phyloP scores from a whole-genome alignment of 2,113 vertebrate genomes.

The Lethenteron camtschaticum region DNA sequence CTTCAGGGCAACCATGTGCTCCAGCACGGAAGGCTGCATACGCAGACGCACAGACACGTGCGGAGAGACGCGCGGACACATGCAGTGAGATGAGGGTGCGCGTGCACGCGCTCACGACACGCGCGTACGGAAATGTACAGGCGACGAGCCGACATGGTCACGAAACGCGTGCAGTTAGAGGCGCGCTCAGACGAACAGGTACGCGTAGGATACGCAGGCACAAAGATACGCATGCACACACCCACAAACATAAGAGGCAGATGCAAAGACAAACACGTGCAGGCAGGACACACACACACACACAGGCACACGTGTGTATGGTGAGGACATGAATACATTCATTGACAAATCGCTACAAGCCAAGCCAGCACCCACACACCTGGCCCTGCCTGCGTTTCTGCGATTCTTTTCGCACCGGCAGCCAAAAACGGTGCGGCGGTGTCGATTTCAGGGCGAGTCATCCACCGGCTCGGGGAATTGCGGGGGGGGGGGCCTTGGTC shows the following conservation, averaged over 20 bases:
- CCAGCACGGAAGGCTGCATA: neutral
- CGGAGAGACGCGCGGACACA: neutral
- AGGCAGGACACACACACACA: neutral
- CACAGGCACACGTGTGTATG: neutral
- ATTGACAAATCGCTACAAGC: neutral
- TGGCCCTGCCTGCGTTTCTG: neutral
- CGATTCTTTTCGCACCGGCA: conserved; percentile 8
- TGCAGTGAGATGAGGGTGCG: too few relatives aligned
- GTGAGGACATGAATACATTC: too few relatives aligned
- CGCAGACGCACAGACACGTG: neutral
- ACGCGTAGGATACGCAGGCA: neutral
- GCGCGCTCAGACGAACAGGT: neutral
- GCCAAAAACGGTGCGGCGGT: conserved; percentile 7
- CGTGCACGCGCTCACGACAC: too few relatives aligned
- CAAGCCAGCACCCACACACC: neutral
- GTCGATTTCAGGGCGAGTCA: neutral
- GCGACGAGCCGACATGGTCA: too few relatives aligned
- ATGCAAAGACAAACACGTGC: neutral
- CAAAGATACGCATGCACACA: neutral
- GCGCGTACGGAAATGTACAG: too few relatives aligned
- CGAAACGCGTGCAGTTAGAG: too few relatives aligned
- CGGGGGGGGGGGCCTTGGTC: too few relatives aligned
- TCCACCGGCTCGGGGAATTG: too few relatives aligned
- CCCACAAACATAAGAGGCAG: neutral
- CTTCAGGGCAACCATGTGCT: neutral